A percentile compares a stretch with the other conserved stretches of the same genome.
These are phyloP conservation scores for Lagopus muta DNA, from an alignment of 2,113 vertebrate genomes.

Conservation along the genomic window DNA sequence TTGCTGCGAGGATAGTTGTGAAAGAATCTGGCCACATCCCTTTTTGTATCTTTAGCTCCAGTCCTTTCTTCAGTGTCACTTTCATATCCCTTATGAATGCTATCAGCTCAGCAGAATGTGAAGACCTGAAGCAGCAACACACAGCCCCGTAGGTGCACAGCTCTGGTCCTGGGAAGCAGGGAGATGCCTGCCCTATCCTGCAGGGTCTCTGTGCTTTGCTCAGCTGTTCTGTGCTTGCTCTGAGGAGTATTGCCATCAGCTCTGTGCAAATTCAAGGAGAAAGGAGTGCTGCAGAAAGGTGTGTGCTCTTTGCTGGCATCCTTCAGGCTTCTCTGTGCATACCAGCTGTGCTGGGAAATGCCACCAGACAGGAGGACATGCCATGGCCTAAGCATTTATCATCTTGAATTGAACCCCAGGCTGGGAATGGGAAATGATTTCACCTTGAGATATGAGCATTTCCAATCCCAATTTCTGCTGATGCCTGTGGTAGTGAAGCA, in stretches of 20 bases:
- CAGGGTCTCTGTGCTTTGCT: not conserved
- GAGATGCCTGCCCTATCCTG: not conserved
- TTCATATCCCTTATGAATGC: not conserved
- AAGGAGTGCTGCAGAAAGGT: not conserved
- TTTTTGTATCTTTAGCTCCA: constrained; percentile 34
- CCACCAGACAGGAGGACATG: not conserved
- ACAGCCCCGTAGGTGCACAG: accelerated
- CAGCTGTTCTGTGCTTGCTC: not conserved
- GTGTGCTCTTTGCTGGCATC: not conserved
- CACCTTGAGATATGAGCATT: not conserved
- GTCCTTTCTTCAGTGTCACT: not conserved
- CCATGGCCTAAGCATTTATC: not conserved
- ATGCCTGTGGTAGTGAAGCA: not conserved
- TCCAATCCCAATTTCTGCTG: not conserved
- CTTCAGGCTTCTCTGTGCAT: accelerated
- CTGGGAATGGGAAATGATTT: not conserved
- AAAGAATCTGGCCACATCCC: constrained; percentile 37
- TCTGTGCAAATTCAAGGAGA: not conserved
- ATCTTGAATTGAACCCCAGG: not conserved
- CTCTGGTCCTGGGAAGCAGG: not conserved
- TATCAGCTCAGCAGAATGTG: not conserved
- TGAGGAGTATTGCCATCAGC: accelerated
- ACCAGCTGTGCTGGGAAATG: not conserved
- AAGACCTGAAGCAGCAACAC: accelerated
- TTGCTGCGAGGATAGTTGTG: not conserved